Evolutionary conservation across 2,888 invertebrate species (phyloP), one percentile per base, ranked within the genome.

Genomic region (Xestia c-nigrum): DNA sequence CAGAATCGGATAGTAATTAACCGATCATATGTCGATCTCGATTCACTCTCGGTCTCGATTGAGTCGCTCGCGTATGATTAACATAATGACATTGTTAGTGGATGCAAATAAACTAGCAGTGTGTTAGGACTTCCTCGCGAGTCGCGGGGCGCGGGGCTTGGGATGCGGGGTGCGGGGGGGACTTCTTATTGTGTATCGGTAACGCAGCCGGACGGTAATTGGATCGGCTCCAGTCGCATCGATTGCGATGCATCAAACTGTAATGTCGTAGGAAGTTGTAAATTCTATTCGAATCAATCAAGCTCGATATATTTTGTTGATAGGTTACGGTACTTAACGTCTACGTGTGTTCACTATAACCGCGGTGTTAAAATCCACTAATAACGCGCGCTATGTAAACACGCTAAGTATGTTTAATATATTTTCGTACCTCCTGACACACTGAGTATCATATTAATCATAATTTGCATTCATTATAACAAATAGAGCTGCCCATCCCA

Each of bases 11-110:
- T 75, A 84, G 90, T 90, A 92, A 94, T 93, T 91, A 94, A 90
- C 91, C 89, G 92, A 92, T 94, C 93, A 91, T 91, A 89, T 88
- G 89, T 92, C 91, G 89, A 90, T 93, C 92, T 91, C 90, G 90
- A 88, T 90, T 90, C 93, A 94, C 94, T 95, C 92, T 95, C 93
- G 92, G 90, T 95, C 89, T 93, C 93, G 87, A 89, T 82, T 89
- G 91, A 91, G 91, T 87, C 90, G 90, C 85, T 90, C 86, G 91
- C 79, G 80, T 84, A 75, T 87, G 81, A 94, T 95, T 94, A 93
- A 92, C 95, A 95, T 95, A 95, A 95, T 94, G 93, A 93, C 91
- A 94, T 95, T 95, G 95, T 95, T 95, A 94, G 92, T 91, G 88
- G 90, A 94, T 94, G 94, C 94, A 92, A 93, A 94, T 93, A 93